Evolutionary conservation across 2,888 invertebrate species (phyloP), one percentile per base, ranked within the genome.

Genomic region (Tinea trinotella): DNA sequence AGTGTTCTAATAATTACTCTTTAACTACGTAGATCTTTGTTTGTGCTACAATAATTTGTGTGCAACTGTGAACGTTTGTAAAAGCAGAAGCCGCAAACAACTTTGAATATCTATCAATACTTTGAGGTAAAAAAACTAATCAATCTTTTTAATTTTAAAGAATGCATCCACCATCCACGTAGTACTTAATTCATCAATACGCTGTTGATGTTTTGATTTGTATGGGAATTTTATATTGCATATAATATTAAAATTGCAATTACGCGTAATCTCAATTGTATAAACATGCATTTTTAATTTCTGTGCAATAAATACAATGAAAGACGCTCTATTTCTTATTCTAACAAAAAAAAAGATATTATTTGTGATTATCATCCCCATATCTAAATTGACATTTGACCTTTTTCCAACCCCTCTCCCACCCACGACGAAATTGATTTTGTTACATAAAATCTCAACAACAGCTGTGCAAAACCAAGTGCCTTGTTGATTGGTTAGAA

Each of bases 1-100:
- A 3, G 40, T 40, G 40, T 40, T 4, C 30, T 30, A 7, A n/a
- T 40, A 40, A 40, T 40, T 40, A 15, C n/a, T 13, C 40, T 40
- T n/a, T n/a, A n/a, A n/a, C n/a, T 40, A 40, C 13, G 9, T 13
- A 13, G 13, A 15, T 13, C n/a, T 15, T 40, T 13, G 15, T 57
- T 61, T 68, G 66, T 67, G 65, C 56, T 66, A 62, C 63, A 65
- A 62, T 64, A 65, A 61, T 63, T 60, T 70, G 66, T 70, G 76
- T 79, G 71, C 74, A 72, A 81, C 71, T 80, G 74, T 65, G 59
- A 67, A 65, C 64, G 59, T 62, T 64, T 60, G 64, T 63, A 10
- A 64, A 72, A 76, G 68, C 67, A 66, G 61, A 68, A 61, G 65
- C 59, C 61, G 63, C 57, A 61, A 60, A 74, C 62, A 66, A 66